phyloP scores from a whole-genome alignment of 2,797 vertebrate species.

The Crocidura indochinensis region DNA sequence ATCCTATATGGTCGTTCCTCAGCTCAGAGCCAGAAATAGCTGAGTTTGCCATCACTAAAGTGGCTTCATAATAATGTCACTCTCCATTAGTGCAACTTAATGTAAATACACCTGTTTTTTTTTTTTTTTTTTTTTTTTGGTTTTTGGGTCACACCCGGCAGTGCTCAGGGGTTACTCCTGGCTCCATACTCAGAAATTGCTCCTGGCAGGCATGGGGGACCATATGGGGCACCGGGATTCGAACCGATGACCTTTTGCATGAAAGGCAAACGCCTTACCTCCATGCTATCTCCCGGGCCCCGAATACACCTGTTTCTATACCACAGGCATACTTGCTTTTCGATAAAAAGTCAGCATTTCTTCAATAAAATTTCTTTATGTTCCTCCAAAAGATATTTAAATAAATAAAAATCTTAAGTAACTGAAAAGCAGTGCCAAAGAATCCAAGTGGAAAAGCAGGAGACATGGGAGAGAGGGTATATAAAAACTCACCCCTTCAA shows the following conservation, averaged over 20 bases:
- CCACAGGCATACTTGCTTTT: background rate
- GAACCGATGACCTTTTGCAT: too few species aligned
- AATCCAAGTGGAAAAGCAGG: background rate
- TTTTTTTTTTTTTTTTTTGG: too few species aligned
- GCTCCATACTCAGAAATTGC: too few species aligned
- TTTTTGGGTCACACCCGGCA: too few species aligned
- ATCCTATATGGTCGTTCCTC: too few species aligned
- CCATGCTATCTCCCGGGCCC: too few species aligned
- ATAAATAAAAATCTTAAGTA: background rate
- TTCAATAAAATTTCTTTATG: slow-evolving; percentile 4
- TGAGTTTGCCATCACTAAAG: background rate
- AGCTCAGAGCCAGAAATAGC: too few species aligned
- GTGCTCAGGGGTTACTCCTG: too few species aligned
- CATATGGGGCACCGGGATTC: too few species aligned
- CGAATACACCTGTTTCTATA: background rate
- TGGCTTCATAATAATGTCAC: background rate
- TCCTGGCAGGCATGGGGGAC: too few species aligned
- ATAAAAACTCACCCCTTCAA: too few species aligned
- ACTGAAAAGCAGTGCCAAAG: background rate
- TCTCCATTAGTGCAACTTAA: slow-evolving; percentile 11
- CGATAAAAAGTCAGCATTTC: slow-evolving; percentile 19
- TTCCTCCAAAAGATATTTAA: background rate
- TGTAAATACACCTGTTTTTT: background rate
- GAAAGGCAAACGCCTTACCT: too few species aligned
- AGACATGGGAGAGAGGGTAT: background rate